Percentiles rank a stretch among this genome's conserved stretches.
Evolutionary conservation across 2,113 vertebrate genomes (phyloP).

Genomic region (Anthoscopus minutus): DNA sequence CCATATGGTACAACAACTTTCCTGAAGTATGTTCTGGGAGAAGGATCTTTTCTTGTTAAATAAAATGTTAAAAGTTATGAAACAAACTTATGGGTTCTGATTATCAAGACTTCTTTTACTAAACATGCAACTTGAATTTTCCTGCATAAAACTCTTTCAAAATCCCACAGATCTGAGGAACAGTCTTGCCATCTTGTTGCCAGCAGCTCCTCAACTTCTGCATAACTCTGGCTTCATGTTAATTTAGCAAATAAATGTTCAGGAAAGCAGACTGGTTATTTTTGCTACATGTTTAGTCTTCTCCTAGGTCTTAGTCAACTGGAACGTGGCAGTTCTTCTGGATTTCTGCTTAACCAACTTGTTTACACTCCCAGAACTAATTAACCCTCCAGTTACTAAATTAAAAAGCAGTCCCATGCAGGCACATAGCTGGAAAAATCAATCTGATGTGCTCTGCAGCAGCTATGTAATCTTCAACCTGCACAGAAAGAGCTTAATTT

Average conservation of each 20-base stretch:
- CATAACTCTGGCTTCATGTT: neutral
- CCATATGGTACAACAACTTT: neutral
- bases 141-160: neutral
- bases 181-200: neutral
- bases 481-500: neutral
- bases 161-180: neutral
- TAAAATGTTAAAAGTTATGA: neutral
- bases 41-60: neutral
- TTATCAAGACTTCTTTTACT: neutral
- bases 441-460: neutral
- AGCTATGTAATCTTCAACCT: neutral
- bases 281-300: neutral
- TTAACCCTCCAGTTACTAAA: slow-evolving; percentile 8
- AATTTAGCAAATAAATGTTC: neutral
- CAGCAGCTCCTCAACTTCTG: neutral
- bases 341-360: neutral
- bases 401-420: neutral
- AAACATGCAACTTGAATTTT: neutral
- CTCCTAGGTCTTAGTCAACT: neutral
- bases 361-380: neutral
- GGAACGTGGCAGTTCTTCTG: neutral
- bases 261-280: neutral
- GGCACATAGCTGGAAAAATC: slow-evolving; percentile 9
- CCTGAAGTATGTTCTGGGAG: neutral
- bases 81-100: neutral